phyloP scores from a whole-genome alignment of 2,797 vertebrate genomes.

The Pachyuromys duprasi region DNA sequence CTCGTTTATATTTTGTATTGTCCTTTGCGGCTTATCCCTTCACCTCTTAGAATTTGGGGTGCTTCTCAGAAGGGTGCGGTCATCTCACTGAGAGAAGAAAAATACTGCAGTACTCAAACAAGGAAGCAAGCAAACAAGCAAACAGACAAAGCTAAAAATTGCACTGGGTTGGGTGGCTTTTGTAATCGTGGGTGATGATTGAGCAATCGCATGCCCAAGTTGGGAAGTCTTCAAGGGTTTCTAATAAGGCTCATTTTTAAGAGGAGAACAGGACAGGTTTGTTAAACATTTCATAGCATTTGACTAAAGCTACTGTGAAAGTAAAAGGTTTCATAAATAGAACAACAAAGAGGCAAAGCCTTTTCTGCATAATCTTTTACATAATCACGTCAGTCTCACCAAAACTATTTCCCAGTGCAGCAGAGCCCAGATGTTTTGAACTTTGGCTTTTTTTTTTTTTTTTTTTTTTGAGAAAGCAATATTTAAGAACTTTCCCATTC shows the following conservation, averaged over 20 bases:
- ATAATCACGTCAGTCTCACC: slow-evolving; percentile 75
- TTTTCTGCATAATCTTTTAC: slow-evolving; percentile 65
- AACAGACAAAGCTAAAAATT: not conserved
- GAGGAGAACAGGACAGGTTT: not conserved
- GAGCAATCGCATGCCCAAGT: not conserved
- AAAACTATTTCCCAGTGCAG: slow-evolving; percentile 79
- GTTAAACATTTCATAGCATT: slow-evolving; percentile 2
- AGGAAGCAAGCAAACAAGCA: not conserved
- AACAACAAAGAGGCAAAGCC: slow-evolving; percentile 60
- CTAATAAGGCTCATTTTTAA: not conserved
- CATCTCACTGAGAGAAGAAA: not conserved
- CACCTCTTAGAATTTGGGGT: slow-evolving; percentile 60
- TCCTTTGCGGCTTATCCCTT: slow-evolving; percentile 52
- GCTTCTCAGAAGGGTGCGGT: slow-evolving; percentile 1
- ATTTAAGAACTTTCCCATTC: slow-evolving; percentile 69
- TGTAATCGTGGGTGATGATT: not conserved
- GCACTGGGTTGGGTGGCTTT: slow-evolving; percentile 6
- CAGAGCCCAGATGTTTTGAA: slow-evolving; percentile 72
- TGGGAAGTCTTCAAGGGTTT: slow-evolving; percentile 36
- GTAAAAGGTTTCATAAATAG: slow-evolving; percentile 56
- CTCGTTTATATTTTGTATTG: slow-evolving; percentile 60
- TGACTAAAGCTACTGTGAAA: slow-evolving; percentile 60
- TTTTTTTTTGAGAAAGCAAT: slow-evolving; percentile 32
- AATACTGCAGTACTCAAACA: not conserved
- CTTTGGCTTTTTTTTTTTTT: not conserved